Percentiles rank a stretch among this genome's conserved stretches.
phyloP scores from a whole-genome alignment of 2,797 vertebrate genomes.

The Pangasius mekongensis region DNA sequence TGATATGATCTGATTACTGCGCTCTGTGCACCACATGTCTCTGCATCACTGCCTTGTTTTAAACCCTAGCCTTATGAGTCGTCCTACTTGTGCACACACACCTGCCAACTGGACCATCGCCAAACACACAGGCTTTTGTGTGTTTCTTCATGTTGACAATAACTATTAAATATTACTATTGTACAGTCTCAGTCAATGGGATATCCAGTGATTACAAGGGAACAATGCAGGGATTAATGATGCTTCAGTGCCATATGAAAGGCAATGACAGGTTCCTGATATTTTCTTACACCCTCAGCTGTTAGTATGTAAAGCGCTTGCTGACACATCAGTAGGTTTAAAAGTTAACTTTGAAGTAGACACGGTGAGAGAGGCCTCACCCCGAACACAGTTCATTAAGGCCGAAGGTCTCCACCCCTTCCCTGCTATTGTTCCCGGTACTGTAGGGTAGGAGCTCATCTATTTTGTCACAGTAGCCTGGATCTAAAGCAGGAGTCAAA shows the following conservation, averaged over 20 bases:
- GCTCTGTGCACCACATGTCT: not conserved
- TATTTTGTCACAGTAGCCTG: not conserved
- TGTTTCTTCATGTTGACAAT: not conserved
- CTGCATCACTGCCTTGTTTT: not conserved
- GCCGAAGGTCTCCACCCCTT: slow-evolving; percentile 51
- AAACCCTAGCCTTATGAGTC: not conserved
- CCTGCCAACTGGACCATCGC: not conserved
- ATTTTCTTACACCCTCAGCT: not conserved
- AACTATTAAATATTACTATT: not conserved
- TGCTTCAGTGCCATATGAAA: not conserved
- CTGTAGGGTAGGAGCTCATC: not conserved
- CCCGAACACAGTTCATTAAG: slow-evolving; percentile 38
- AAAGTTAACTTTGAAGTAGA: slow-evolving; percentile 38
- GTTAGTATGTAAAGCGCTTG: slow-evolving; percentile 6
- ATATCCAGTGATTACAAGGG: not conserved
- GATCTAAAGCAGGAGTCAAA: slow-evolving; percentile 18
- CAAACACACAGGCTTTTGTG: not conserved
- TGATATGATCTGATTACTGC: not conserved
- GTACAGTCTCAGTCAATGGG: not conserved
- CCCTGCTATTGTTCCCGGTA: not conserved
- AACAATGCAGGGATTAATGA: not conserved
- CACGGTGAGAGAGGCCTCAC: slow-evolving; percentile 35
- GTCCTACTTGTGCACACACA: not conserved
- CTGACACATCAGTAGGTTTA: slow-evolving; percentile 44
- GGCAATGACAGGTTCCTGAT: not conserved